A percentile compares a stretch with the other conserved stretches of the same genome.
phyloP scores from a whole-genome alignment of 1,140 invertebrate genomes.

The Trichoplusia ni region DNA sequence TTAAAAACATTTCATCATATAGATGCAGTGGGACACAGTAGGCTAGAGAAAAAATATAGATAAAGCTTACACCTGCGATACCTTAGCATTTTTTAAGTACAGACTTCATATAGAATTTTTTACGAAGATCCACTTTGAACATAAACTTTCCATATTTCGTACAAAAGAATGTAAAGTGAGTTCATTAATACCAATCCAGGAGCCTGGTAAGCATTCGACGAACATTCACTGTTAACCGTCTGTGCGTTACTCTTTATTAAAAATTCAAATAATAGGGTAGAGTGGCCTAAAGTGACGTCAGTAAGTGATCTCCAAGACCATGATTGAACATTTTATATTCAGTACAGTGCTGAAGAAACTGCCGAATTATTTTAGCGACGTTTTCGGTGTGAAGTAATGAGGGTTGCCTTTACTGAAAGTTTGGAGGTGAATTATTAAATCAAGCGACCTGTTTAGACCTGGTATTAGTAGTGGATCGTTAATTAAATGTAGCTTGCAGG shows the following conservation, averaged over 20 bases:
- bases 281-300: slow-evolving; percentile 19
- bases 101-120: too few relatives aligned
- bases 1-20: too few relatives aligned
- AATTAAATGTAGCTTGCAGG: too few relatives aligned
- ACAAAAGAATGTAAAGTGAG: slow-evolving; percentile 30
- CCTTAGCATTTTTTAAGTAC: too few relatives aligned
- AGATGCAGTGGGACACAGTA: too few relatives aligned
- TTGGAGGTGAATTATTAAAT: too few relatives aligned
- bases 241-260: slow-evolving; percentile 48
- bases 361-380: slow-evolving; percentile 32
- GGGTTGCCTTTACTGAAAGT: too few relatives aligned
- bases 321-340: slow-evolving; percentile 55
- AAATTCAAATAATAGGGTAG: slow-evolving; percentile 53
- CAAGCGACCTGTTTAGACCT: too few relatives aligned
- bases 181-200: slow-evolving; percentile 7
- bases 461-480: too few relatives aligned
- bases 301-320: slow-evolving; percentile 45
- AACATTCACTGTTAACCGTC: slow-evolving; percentile 23
- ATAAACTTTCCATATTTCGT: slow-evolving; percentile 23
- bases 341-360: slow-evolving; percentile 26
- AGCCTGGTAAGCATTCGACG: slow-evolving; percentile 24
- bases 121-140: too few relatives aligned
- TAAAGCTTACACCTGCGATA: too few relatives aligned
- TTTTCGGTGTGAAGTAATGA: slow-evolving; percentile 8
- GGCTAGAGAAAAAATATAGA: too few relatives aligned